These are phyloP conservation scores for Brachionus plicatilis DNA, from an alignment of 1,140 invertebrate genomes.

Conservation along the genomic window DNA sequence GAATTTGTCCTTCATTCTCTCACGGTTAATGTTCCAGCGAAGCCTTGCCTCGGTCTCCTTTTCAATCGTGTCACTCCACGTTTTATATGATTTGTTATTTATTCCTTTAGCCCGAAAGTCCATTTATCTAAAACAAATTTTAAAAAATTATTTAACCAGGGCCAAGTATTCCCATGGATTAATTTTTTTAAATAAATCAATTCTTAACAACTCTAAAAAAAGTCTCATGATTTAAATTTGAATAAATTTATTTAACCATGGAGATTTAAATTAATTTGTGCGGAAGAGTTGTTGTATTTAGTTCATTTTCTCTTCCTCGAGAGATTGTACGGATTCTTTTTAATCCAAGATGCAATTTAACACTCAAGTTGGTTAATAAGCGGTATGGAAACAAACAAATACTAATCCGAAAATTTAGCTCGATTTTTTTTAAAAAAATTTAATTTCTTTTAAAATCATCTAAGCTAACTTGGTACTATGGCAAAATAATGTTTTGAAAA, in stretches of 20 bases:
- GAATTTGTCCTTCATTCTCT: slow-evolving; percentile 22
- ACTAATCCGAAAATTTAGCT: neutral
- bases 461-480: neutral
- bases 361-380: neutral
- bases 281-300: neutral
- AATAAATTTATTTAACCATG: slow-evolving; percentile 2
- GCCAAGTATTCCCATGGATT: neutral
- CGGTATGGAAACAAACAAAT: neutral
- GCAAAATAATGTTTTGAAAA: neutral
- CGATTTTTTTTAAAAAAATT: neutral
- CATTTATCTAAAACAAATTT: slow-evolving; percentile 5
- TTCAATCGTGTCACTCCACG: slow-evolving; percentile 31
- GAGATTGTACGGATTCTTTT: neutral
- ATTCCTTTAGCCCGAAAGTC: slow-evolving; percentile 37
- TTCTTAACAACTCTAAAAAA: neutral
- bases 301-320: neutral
- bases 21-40: slow-evolving; percentile 20
- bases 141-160: neutral
- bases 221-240: neutral
- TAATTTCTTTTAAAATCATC: neutral
- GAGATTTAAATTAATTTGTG: neutral
- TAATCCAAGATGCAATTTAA: neutral
- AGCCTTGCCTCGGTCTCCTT: slow-evolving; percentile 23
- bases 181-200: neutral
- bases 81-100: slow-evolving; percentile 28